phyloP scores from a whole-genome alignment of 2,113 vertebrate genomes.

The Anseranas semipalmata region DNA sequence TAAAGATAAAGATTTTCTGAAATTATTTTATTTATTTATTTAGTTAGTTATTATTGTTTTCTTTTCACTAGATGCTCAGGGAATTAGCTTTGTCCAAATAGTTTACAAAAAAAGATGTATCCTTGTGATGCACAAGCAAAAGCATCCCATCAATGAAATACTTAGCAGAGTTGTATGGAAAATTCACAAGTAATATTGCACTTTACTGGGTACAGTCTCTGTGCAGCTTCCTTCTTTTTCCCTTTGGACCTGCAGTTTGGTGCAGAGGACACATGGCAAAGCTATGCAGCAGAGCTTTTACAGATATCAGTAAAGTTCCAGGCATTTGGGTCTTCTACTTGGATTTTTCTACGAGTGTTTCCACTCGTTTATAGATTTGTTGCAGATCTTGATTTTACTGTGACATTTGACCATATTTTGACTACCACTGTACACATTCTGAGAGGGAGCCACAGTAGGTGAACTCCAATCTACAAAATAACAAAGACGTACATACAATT shows the following conservation, averaged over 20 bases:
- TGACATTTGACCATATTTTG: background rate
- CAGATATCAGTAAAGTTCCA: background rate
- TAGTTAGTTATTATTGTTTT: background rate
- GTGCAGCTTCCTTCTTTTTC: background rate
- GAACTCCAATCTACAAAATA: background rate
- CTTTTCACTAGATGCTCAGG: background rate
- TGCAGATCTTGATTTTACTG: background rate
- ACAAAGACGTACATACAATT: fast-evolving
- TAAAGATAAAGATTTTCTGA: background rate
- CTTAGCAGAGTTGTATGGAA: background rate
- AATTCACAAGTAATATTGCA: background rate
- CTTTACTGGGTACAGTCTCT: background rate
- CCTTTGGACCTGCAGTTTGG: background rate
- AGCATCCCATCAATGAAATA: background rate
- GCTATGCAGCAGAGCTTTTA: background rate
- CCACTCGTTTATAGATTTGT: background rate
- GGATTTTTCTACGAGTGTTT: background rate
- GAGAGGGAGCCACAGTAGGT: background rate
- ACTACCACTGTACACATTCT: background rate
- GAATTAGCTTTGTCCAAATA: background rate
- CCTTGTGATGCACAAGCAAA: background rate
- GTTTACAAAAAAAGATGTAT: background rate
- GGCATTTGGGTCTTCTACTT: background rate
- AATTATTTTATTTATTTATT: background rate
- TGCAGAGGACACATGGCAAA: background rate